Base-by-base conservation (phyloP, 1,140 invertebrate genomes). In the Melipona quadrifasciata region DNA sequence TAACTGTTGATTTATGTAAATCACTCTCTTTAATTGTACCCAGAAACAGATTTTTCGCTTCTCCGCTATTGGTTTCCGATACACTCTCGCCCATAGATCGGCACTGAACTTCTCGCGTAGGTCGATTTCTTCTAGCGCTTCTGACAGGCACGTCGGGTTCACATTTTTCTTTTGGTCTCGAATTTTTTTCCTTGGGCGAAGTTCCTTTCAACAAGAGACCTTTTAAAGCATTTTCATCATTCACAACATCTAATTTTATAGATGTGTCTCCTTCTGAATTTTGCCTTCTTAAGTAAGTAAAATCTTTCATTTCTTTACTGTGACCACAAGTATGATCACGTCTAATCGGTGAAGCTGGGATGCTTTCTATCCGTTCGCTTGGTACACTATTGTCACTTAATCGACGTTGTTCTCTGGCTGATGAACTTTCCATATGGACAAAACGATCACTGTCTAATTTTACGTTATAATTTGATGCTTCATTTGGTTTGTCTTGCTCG, bases 81-180 rank as follows among this genome's bases (percentile, higher is more conserved):
- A 91, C 92, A 47, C 92, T 94, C 72, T 95, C 94, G 16, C 94
- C 94, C 94, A 95, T 94, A 10, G 94, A 95, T 16, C 94, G 87
- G 78, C 94, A 95, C 17, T 94, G 93, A 8, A 94, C 87, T 47
- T 95, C 94, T 6, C 94, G 80, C 12, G 94, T 90, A 0, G 89
- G 91, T 57, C 94, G 90, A 64, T 95, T 95, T 76, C 94, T 92
- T 67, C 95, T 86, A 0, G 93, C 93, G 80, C 92, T 95, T 71
- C 94, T 91, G 55, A 95, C 94, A 12, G 95, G 94, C 4, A 95
- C 94, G 71, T 95, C 93, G 4, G 94, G 94, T 51, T 95, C 95
- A 2, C 87, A 84, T 80, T 93, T 94, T 16, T 94, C 93, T n/a
- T 90, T 91, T 39, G 65, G 57, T 67, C 82, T 86, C 12, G 80